Conservation (phyloP, 37 sponge, comb jelly and placozoan species). For the Eunapius fragilis region DNA sequence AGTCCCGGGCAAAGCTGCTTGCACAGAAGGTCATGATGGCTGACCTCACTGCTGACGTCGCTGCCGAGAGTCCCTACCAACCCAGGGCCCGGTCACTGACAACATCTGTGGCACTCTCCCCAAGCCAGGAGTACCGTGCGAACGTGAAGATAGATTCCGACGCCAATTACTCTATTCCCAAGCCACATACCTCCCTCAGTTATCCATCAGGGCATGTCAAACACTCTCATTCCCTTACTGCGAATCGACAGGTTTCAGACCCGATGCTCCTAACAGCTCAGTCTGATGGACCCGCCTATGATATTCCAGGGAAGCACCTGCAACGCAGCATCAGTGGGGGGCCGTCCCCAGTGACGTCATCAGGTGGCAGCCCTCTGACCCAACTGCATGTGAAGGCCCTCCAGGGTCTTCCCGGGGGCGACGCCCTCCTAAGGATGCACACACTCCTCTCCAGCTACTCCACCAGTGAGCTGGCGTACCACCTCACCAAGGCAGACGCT, state of each 20-base stretch:
- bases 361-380: not conserved
- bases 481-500: constrained; percentile 71
- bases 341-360: not conserved
- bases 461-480: constrained; percentile 61
- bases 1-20: constrained; percentile 33
- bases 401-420: constrained; percentile 43
- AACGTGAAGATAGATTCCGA: not conserved
- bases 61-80: not conserved
- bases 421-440: constrained; percentile 32
- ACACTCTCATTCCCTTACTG: not conserved
- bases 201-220: too few relatives aligned
- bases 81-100: not conserved
- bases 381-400: not conserved
- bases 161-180: not conserved
- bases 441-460: constrained; percentile 27
- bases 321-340: not conserved
- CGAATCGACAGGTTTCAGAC: not conserved
- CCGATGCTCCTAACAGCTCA: not conserved
- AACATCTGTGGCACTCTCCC: not conserved
- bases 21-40: constrained; percentile 12
- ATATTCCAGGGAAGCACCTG: not conserved
- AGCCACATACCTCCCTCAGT: not conserved
- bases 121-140: not conserved
- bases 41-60: not conserved
- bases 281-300: not conserved